Percentiles rank a stretch among this genome's conserved stretches.
Evolutionary conservation across 1,140 invertebrate species (phyloP).

Genomic region (Sarcophaga peregrina): DNA sequence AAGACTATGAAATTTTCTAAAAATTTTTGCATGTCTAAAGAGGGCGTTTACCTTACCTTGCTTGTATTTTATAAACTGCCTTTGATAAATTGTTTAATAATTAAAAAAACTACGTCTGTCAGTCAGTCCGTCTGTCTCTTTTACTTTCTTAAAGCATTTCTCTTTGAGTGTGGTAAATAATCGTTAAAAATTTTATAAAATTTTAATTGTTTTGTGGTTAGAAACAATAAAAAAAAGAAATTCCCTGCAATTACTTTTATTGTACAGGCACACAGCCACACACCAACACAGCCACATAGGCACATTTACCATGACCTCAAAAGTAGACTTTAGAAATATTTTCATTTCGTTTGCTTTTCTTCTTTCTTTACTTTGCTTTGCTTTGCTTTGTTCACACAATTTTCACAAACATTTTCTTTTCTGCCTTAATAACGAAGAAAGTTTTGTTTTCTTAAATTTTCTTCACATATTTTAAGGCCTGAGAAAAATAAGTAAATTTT

Average conservation of each 20-base stretch:
- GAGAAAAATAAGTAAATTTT: constrained; percentile 6
- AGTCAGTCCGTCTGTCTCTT: background rate
- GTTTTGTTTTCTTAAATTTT: background rate
- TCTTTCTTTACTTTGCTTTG: background rate
- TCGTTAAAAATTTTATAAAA: background rate
- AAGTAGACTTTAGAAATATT: constrained; percentile 21
- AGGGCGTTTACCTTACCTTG: constrained; percentile 31
- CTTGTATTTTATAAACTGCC: background rate
- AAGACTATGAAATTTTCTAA: too few species aligned
- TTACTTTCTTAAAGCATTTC: background rate
- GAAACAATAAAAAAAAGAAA: background rate
- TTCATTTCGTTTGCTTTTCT: background rate
- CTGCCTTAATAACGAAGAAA: constrained; percentile 11
- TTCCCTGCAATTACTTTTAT: background rate
- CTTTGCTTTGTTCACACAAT: background rate
- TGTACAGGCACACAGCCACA: background rate
- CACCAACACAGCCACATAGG: background rate
- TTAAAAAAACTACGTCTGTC: background rate
- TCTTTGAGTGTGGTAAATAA: background rate
- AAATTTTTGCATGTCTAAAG: constrained; percentile 18
- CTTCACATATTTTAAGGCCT: constrained; percentile 26
- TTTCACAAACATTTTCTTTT: constrained; percentile 13
- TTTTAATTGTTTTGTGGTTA: background rate
- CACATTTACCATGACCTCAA: constrained; percentile 2
- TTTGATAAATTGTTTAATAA: constrained; percentile 30